Percentiles rank a stretch among this genome's conserved stretches.
Evolutionary conservation across 2,888 invertebrate species (phyloP).

Genomic region (Blastobasis adustella): DNA sequence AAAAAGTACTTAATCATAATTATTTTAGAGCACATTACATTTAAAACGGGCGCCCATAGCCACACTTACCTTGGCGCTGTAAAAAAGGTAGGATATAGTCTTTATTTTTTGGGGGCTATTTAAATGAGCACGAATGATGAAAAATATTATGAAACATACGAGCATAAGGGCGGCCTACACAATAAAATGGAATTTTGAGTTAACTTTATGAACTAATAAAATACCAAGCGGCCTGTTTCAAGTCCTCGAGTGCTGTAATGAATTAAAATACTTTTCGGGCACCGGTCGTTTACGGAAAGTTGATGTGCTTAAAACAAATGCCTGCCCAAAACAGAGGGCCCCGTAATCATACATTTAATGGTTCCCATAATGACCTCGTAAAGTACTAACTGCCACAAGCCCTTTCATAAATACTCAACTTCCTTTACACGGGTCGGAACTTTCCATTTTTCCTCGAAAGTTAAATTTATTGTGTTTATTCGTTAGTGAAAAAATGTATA

Average conservation of each 20-base stretch:
- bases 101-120: no score
- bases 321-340: constrained; percentile 53
- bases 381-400: constrained; percentile 58
- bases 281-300: constrained; percentile 60
- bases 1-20: no score
- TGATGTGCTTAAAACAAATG: constrained; percentile 65
- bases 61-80: no score
- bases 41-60: no score
- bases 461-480: constrained; percentile 23
- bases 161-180: no score
- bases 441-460: constrained; percentile 31
- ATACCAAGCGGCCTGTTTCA: constrained; percentile 14
- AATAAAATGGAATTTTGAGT: constrained; percentile 7
- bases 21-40: no score
- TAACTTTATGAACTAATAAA: constrained; percentile 52
- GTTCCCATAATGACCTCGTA: constrained; percentile 65
- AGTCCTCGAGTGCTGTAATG: constrained; percentile 24
- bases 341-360: constrained; percentile 68
- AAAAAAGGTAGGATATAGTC: no score
- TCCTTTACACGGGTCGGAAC: constrained; percentile 30
- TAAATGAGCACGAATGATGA: no score
- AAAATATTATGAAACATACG: no score
- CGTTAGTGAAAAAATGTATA: constrained; percentile 8
- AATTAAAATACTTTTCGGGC: constrained; percentile 50
- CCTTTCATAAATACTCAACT: constrained; percentile 60